Evolutionary conservation across 2,888 invertebrate species (phyloP).

Genomic region (Coenonympha arcania): DNA sequence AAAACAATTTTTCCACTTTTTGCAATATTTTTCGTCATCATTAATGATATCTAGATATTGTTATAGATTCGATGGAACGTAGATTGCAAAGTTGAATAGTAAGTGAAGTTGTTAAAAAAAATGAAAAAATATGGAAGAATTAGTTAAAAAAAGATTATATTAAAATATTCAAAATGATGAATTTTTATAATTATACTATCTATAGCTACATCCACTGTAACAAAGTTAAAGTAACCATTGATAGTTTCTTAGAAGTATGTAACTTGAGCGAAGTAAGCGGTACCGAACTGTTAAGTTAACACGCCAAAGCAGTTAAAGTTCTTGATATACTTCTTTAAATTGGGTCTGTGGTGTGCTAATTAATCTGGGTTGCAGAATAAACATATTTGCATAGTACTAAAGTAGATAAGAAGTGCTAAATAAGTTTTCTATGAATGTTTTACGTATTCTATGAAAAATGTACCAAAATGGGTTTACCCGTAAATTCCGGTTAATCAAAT

Average conservation of each 20-base stretch:
- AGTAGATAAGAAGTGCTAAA: background rate
- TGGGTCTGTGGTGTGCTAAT: background rate
- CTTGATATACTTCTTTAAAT: background rate
- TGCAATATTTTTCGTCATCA: too few species aligned
- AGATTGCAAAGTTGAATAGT: too few species aligned
- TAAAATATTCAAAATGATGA: too few species aligned
- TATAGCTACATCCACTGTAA: background rate
- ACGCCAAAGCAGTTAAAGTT: background rate
- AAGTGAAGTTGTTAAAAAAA: too few species aligned
- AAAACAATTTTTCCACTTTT: too few species aligned
- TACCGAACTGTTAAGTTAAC: constrained; percentile 4
- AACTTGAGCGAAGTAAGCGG: constrained; percentile 1
- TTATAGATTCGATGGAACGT: too few species aligned
- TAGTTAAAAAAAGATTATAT: too few species aligned
- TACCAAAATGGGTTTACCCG: background rate
- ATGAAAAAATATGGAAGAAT: too few species aligned
- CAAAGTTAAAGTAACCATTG: constrained; percentile 9
- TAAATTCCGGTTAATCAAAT: background rate
- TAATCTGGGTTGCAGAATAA: background rate
- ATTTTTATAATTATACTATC: background rate
- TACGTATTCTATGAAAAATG: background rate
- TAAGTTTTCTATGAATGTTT: background rate
- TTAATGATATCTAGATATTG: too few species aligned
- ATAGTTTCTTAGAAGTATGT: constrained; percentile 1
- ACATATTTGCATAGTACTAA: background rate